phyloP scores from a whole-genome alignment of 2,113 vertebrate species.

The Erythrocebus patas region DNA sequence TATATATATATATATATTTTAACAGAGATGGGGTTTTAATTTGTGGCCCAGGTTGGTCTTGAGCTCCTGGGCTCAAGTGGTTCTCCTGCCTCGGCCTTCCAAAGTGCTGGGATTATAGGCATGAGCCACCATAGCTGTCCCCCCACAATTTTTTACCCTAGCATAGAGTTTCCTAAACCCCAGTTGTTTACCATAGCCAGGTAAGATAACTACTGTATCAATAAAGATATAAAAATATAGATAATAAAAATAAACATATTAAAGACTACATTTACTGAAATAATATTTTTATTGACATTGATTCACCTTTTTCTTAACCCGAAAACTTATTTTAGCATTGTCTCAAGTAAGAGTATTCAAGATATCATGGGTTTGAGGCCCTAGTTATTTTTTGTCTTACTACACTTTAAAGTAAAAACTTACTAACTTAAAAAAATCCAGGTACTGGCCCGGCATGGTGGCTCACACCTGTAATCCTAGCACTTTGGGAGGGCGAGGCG shows the following conservation, averaged over 20 bases:
- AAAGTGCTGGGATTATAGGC: not conserved
- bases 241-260: not conserved
- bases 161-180: not conserved
- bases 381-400: not conserved
- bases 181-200: not conserved
- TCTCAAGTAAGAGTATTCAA: not conserved
- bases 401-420: not conserved
- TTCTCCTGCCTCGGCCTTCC: not conserved
- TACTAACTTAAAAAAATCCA: not conserved
- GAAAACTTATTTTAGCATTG: not conserved
- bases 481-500: too few relatives aligned
- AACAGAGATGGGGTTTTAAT: not conserved
- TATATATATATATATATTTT: not conserved
- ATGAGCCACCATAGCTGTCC: not conserved
- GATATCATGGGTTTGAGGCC: not conserved
- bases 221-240: not conserved
- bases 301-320: not conserved
- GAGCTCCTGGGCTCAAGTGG: not conserved
- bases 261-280: not conserved
- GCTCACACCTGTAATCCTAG: too few relatives aligned
- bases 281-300: not conserved
- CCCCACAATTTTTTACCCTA: not conserved
- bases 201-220: not conserved
- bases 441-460: fast-evolving
- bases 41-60: not conserved